Base-by-base conservation (phyloP, 1,140 invertebrate genomes). In the Arctopsyche grandis region DNA sequence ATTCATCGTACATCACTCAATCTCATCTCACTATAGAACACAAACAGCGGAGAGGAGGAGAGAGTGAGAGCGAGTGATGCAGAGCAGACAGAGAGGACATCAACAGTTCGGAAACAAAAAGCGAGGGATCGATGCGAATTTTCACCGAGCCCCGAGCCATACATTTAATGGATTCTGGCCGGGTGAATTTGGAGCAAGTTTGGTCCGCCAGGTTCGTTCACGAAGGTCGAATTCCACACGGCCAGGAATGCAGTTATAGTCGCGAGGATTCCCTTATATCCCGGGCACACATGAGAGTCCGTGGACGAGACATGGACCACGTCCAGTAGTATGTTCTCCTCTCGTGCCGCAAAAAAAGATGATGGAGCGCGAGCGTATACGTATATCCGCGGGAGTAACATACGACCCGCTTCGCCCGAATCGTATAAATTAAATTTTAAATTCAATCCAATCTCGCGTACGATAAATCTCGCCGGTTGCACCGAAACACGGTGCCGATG, bases 121-220 rank as follows among this genome's bases (percentile, higher is more conserved):
- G 29, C 29, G 29, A 38, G 29, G 29, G 29, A 38, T 38, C 29
- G 29, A 38, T 38, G 29, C 29, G 29, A 38, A 38, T 38, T 38
- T 38, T 38, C 29, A 38, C 29, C 29, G 29, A 38, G 29, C 29
- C 29, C 29, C 29, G 29, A 38, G 29, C 29, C 29, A 38, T 38
- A 38, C 29, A 38, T 38, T 38, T 38, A 38, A 38, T 38, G 29
- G 29, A 38, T 38, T 52, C 16, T 52, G 48, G 10, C 9, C 73
- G 63, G 43, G 46, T 16, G 79, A 70, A 80, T 80, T 75, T 80
- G 74, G 79, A 80, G 73, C 79, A 80, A 75, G 79, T 75, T 80
- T 80, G 24, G 60, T 66, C 48, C 48, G 69, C 69, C 44, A 48
- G 78, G 70, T 79, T 69, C 38, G 66, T 69, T 71, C 24, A 70